Evolutionary conservation across 2,888 invertebrate genomes (phyloP).

Genomic region (Eupithecia inturbata): DNA sequence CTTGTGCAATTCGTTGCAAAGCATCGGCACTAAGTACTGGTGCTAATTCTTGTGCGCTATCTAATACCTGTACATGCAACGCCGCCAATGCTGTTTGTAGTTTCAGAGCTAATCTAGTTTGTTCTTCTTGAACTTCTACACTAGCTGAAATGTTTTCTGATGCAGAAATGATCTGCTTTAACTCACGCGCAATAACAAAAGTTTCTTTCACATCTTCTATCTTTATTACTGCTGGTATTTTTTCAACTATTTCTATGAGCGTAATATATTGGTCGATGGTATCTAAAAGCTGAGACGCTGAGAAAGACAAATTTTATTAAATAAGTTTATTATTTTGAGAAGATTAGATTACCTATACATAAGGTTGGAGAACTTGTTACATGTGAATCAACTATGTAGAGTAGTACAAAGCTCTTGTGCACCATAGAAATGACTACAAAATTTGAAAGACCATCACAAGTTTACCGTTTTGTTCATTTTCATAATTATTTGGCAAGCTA

Average conservation of each 20-base stretch:
- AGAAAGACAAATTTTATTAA: conserved; percentile 47
- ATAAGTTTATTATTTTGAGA: background rate
- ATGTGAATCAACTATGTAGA: background rate
- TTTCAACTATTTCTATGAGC: conserved; percentile 68
- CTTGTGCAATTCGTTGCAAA: conserved; percentile 57
- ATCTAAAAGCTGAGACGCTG: conserved; percentile 60
- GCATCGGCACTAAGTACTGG: conserved; percentile 51
- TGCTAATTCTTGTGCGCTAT: conserved; percentile 56
- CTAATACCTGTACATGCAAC: conserved; percentile 60
- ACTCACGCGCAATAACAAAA: conserved; percentile 60
- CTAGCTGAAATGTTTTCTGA: conserved; percentile 41
- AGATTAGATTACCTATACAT: background rate
- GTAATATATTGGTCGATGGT: conserved; percentile 71
- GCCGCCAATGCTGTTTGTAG: conserved; percentile 60
- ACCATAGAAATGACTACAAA: background rate
- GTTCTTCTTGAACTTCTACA: conserved; percentile 43
- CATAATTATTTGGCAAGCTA: background rate
- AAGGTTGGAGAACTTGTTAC: background rate
- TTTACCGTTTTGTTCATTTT: background rate
- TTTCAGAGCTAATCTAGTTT: conserved; percentile 56
- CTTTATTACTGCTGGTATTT: conserved; percentile 62
- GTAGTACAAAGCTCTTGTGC: background rate
- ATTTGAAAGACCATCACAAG: too few relatives aligned
- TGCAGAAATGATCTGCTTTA: conserved; percentile 56
- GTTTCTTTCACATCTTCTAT: conserved; percentile 62